These are phyloP conservation scores for Metopia argyrocephala DNA, from an alignment of 2,888 invertebrate genomes.

Conservation along the genomic window DNA sequence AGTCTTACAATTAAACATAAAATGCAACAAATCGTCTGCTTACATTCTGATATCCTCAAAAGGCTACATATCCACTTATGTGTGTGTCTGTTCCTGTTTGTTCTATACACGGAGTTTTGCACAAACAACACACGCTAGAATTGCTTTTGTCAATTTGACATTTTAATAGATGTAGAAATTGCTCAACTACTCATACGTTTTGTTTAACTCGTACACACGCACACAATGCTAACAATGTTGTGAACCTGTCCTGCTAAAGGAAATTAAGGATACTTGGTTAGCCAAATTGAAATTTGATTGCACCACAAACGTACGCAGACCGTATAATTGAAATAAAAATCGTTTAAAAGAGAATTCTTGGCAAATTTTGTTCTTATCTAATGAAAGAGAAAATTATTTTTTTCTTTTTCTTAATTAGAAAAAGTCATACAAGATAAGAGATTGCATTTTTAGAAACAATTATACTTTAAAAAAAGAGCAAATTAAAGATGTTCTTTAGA, in stretches of 20 bases:
- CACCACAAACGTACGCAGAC: neutral
- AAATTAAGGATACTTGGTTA: constrained; percentile 26
- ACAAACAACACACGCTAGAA: constrained; percentile 66
- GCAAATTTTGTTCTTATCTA: neutral
- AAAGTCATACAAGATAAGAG: no score
- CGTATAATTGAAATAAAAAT: neutral
- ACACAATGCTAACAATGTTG: constrained; percentile 34
- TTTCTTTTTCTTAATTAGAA: no score
- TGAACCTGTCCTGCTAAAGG: constrained; percentile 9
- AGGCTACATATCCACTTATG: neutral
- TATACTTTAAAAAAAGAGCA: no score
- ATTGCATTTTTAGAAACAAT: no score
- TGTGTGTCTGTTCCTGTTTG: neutral
- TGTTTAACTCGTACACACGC: constrained; percentile 36
- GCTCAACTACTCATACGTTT: constrained; percentile 48
- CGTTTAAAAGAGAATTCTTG: neutral
- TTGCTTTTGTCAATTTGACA: constrained; percentile 70
- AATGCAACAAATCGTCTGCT: neutral
- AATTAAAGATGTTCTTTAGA: neutral
- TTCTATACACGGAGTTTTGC: constrained; percentile 16
- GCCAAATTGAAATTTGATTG: neutral
- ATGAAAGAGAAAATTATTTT: no score
- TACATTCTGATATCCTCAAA: neutral
- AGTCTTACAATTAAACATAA: constrained; percentile 10
- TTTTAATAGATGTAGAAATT: constrained; percentile 72